A percentile compares a stretch with the other conserved stretches of the same genome.
Conservation (phyloP, 1,140 invertebrate genomes). For the Stenopsyche tienmushanensis region DNA sequence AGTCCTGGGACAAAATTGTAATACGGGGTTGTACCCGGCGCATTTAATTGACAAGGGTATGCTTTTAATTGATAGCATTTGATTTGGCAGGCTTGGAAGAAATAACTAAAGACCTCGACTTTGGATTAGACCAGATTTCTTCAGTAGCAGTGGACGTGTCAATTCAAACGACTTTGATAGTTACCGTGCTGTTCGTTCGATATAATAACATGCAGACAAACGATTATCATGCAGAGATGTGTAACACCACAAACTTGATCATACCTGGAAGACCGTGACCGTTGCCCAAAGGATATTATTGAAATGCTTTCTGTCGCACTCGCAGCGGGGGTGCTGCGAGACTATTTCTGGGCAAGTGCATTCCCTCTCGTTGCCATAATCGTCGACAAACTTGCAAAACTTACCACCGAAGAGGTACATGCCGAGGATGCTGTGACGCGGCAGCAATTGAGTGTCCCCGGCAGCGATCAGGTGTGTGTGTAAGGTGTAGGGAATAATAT, state of each 20-base stretch:
- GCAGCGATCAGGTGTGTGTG: constrained; percentile 24
- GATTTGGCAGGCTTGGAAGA: no score
- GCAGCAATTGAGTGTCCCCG: neutral
- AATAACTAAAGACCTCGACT: no score
- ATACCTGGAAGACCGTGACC: constrained; percentile 96
- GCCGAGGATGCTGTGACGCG: constrained; percentile 85
- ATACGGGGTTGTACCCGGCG: no score
- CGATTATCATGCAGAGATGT: neutral
- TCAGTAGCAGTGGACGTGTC: no score
- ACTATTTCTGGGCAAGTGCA: constrained; percentile 91
- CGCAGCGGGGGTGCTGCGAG: constrained; percentile 81
- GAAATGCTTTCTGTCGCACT: constrained; percentile 96
- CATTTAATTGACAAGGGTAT: no score
- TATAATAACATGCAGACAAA: neutral
- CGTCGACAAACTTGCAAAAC: constrained; percentile 95
- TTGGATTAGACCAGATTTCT: no score
- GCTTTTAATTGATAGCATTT: no score
- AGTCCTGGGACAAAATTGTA: no score
- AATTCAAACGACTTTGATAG: no score
- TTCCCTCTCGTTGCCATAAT: constrained; percentile 77
- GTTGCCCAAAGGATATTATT: constrained; percentile 96
- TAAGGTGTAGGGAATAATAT: constrained; percentile 32
- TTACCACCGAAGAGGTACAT: constrained; percentile 99
- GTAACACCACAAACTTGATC: constrained; percentile 43
- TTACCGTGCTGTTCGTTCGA: no score